Base-by-base conservation (phyloP, 2,888 invertebrate species). In the Glyphotaelius pellucidus region DNA sequence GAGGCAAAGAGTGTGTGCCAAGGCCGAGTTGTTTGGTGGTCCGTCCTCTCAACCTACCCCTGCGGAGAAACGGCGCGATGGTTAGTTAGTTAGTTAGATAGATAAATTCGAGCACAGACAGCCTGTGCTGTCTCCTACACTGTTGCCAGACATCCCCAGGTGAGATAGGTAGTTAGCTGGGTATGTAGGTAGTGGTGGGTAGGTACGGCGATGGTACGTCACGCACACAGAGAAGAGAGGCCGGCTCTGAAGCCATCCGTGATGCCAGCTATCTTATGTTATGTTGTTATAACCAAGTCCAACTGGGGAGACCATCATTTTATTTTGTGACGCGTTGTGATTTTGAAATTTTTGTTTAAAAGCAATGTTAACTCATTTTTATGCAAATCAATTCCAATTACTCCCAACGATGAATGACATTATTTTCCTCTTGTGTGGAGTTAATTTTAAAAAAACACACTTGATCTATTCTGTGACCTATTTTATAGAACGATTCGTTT, bases 21-120 rank as follows among this genome's bases (percentile, higher is more conserved):
- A 35, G 35, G 5, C 35, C 35, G 38, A 38, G 38, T 38, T 38
- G 9, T 38, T 38, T 38, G 38, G 38, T 9, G 38, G 38, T 38
- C 38, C 9, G 38, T 35, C 35, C 3, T 35, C 7, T 38, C 38
- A 0, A 9, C 38, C 38, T 38, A 38, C 38, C 38, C 38, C 9
- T 38, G 38, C 38, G 38, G 9, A 35, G 35, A 38, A 38, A 38
- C 38, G 38, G 38, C 9, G 38, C 9, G 9, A 38, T 38, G 38
- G 38, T 9, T 38, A 38, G 38, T 38, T 38, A 38, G 38, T 38
- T 38, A 38, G 38, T 38, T 38, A 38, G 38, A 7, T 38, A 12
- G 42, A 67, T 67, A 67, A 32, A 83, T 83, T 83, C 83, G 83
- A 83, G 83, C 83, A 19, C 83, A 15, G 83, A 19, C 83, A 11